Percentiles rank a stretch among this genome's conserved stretches.
Conservation (phyloP, 2,113 vertebrate genomes). For the Sciurus niger region DNA sequence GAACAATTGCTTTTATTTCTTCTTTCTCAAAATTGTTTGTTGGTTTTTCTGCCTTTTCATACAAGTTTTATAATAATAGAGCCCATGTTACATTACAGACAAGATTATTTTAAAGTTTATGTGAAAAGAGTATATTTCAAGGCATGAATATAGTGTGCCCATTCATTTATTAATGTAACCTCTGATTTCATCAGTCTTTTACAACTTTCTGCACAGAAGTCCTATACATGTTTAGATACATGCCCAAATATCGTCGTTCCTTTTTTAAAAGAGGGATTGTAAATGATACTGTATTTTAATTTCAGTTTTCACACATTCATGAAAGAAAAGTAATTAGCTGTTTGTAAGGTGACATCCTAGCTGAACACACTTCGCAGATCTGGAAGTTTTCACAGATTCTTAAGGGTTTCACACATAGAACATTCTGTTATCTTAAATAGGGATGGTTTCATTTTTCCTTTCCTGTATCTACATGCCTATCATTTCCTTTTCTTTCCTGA, state of each 20-base stretch:
- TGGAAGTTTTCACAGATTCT: background rate
- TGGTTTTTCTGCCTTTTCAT: background rate
- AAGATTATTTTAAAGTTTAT: no score
- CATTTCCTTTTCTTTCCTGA: conserved; percentile 2
- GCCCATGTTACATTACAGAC: no score
- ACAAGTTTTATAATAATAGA: background rate
- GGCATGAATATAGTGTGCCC: background rate
- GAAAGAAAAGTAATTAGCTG: background rate
- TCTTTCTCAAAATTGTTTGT: conserved; percentile 42
- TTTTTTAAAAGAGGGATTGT: background rate
- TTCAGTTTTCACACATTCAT: conserved; percentile 16
- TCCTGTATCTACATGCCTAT: background rate
- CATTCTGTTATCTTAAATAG: background rate
- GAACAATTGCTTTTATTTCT: background rate
- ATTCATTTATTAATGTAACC: background rate
- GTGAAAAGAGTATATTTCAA: background rate
- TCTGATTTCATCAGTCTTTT: background rate
- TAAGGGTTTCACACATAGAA: background rate
- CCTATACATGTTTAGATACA: background rate
- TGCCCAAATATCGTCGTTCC: background rate
- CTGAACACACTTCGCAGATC: background rate
- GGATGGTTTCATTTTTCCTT: background rate
- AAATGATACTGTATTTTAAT: background rate
- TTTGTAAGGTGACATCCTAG: background rate
- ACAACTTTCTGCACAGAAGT: background rate